These are phyloP conservation scores for Taenioides sp. DNA, from an alignment of 2,797 vertebrate species.

Conservation along the genomic window DNA sequence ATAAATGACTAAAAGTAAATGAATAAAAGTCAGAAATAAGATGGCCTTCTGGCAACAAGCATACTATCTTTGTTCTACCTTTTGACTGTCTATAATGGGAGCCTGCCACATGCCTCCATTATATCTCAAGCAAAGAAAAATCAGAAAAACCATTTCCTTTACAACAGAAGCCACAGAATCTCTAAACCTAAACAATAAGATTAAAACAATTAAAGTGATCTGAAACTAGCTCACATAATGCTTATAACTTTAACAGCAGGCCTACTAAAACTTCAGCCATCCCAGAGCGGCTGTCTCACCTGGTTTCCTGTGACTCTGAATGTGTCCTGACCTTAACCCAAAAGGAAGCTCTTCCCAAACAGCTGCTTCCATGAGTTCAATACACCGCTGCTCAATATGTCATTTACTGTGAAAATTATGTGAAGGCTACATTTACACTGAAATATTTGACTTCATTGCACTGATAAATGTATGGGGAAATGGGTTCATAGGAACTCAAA, in stretches of 20 bases:
- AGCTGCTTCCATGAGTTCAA: conserved; percentile 71
- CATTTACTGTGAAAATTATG: background rate
- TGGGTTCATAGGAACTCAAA: conserved; percentile 19
- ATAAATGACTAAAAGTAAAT: background rate
- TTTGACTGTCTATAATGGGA: conserved; percentile 28
- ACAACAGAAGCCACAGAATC: conserved; percentile 58
- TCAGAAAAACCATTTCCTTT: conserved; percentile 68
- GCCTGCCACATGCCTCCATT: conserved; percentile 3
- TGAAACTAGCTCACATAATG: conserved; percentile 12
- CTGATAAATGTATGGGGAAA: conserved; percentile 48
- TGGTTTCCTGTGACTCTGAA: conserved; percentile 64
- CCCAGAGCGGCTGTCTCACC: conserved; percentile 41
- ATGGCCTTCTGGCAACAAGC: conserved; percentile 36
- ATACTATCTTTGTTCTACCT: conserved; percentile 23
- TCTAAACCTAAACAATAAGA: conserved; percentile 70
- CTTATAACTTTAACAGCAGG: background rate
- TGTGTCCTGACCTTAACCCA: conserved; percentile 58
- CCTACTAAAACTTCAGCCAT: background rate
- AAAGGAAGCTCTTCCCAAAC: conserved; percentile 75
- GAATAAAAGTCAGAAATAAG: background rate
- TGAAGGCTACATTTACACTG: background rate
- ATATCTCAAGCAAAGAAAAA: conserved; percentile 28
- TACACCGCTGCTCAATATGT: conserved; percentile 35
- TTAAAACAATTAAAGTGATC: conserved; percentile 70
- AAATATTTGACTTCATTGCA: conserved; percentile 12